phyloP scores from a whole-genome alignment of 1,140 invertebrate species.

The Berghia stephanieae region DNA sequence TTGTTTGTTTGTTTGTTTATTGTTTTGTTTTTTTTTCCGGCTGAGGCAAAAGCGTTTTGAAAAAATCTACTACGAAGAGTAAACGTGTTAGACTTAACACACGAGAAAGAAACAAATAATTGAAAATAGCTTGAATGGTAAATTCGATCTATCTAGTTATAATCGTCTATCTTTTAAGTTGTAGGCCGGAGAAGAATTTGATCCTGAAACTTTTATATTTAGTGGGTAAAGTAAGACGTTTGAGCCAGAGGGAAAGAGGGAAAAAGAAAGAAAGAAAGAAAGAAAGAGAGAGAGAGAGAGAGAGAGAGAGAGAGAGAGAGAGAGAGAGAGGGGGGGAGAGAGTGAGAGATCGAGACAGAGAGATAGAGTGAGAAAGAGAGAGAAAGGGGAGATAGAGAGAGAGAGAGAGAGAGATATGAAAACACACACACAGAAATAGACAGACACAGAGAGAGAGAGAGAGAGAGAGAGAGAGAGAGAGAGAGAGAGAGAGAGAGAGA shows the following conservation, averaged over 20 bases:
- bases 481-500: too few relatives aligned
- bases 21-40: too few relatives aligned
- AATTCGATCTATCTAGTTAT: too few relatives aligned
- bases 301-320: neutral
- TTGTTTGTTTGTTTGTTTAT: too few relatives aligned
- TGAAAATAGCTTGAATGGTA: too few relatives aligned
- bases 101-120: too few relatives aligned
- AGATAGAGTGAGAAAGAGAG: neutral
- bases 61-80: too few relatives aligned
- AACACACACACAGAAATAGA: neutral
- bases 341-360: neutral
- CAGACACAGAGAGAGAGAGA: neutral
- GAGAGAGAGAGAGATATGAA: neutral
- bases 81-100: too few relatives aligned
- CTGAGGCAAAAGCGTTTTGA: too few relatives aligned
- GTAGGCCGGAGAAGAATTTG: too few relatives aligned
- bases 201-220: too few relatives aligned
- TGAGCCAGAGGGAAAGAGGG: neutral
- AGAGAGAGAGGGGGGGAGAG: neutral
- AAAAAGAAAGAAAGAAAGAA: neutral
- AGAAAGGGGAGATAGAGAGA: slow-evolving; percentile 30
- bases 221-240: neutral
- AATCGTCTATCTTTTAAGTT: too few relatives aligned
- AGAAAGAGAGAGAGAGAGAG: neutral
- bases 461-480: slow-evolving; percentile 13